A percentile compares a stretch with the other conserved stretches of the same genome.
These are phyloP conservation scores for Amiota minor DNA, from an alignment of 2,888 invertebrate species.

Conservation along the genomic window DNA sequence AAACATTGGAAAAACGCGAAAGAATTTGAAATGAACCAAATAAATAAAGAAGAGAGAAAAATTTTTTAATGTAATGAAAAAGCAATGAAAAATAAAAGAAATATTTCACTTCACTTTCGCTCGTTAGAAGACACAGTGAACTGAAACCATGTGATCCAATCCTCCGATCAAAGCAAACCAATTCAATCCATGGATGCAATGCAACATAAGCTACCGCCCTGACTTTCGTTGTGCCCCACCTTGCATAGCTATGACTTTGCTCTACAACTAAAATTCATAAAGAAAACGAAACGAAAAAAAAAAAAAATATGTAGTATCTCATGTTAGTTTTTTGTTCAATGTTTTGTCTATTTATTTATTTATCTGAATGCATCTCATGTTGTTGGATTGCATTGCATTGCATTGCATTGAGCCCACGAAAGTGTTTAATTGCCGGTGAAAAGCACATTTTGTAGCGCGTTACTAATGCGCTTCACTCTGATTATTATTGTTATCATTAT, in stretches of 20 bases:
- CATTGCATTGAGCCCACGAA: background rate
- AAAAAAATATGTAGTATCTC: too few species aligned
- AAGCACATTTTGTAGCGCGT: constrained; percentile 32
- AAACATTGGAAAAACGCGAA: constrained; percentile 51
- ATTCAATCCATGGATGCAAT: background rate
- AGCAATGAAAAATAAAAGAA: constrained; percentile 41
- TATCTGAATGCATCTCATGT: too few species aligned
- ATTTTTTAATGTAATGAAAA: constrained; percentile 25
- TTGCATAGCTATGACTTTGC: too few species aligned
- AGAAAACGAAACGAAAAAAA: too few species aligned
- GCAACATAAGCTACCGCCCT: background rate
- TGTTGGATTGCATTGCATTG: background rate
- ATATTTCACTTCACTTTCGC: constrained; percentile 65
- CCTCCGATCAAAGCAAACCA: background rate
- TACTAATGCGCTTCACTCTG: constrained; percentile 60
- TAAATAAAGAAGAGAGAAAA: constrained; percentile 11
- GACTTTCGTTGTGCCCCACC: too few species aligned
- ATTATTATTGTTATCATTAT: constrained; percentile 42
- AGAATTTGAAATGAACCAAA: constrained; percentile 29
- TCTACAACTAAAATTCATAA: too few species aligned
- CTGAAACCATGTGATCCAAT: background rate
- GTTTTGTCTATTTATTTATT: too few species aligned
- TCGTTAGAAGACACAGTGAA: constrained; percentile 59
- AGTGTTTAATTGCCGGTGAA: constrained; percentile 58
- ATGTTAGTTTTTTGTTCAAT: too few species aligned